Conservation (phyloP, 2,888 invertebrate genomes). For the Chloroclystis v-ata region DNA sequence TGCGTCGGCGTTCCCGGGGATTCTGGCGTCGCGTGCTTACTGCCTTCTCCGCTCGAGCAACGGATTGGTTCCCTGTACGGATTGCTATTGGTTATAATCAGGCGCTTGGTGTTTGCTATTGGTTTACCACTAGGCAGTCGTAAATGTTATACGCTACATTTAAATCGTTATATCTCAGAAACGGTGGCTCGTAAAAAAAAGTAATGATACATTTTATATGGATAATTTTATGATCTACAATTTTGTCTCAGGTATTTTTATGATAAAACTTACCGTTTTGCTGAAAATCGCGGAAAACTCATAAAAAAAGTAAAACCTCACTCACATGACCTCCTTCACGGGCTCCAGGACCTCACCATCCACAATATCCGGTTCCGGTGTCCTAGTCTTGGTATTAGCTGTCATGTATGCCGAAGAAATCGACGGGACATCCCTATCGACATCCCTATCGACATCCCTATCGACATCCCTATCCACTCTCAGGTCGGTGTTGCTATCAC, state of each 20-base stretch:
- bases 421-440: slow-evolving; percentile 56
- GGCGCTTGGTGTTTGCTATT: background rate
- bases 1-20: slow-evolving; percentile 89
- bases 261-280: no score
- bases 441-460: slow-evolving; percentile 54
- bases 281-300: background rate
- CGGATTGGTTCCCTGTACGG: slow-evolving; percentile 35
- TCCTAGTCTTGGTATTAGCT: slow-evolving; percentile 75
- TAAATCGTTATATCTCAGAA: no score
- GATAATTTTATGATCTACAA: no score
- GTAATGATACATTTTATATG: no score
- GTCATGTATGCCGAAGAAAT: slow-evolving; percentile 72
- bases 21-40: slow-evolving; percentile 70
- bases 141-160: no score
- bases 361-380: slow-evolving; percentile 61
- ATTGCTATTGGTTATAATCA: background rate
- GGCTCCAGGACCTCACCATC: slow-evolving; percentile 57
- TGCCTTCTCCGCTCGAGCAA: slow-evolving; percentile 44
- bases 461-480: slow-evolving; percentile 60
- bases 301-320: slow-evolving; percentile 14
- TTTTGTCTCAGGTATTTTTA: no score
- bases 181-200: no score
- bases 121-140: background rate
- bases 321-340: slow-evolving; percentile 57
- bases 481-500: slow-evolving; percentile 78